Conservation (phyloP, 1,140 invertebrate species). For the Macrobrachium rosenbergii region DNA sequence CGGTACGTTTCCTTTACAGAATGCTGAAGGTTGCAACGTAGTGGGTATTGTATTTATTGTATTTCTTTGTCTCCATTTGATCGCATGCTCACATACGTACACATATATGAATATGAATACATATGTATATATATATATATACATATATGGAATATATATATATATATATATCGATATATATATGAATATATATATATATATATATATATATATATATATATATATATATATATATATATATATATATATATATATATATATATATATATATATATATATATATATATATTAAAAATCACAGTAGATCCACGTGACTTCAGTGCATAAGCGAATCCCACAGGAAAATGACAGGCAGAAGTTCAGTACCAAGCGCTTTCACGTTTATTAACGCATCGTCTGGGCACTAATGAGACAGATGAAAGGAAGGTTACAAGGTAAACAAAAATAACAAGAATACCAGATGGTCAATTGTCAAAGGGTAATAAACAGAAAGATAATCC, state of each 20-base stretch:
- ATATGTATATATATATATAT: slow-evolving; percentile 11
- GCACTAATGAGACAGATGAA: too few species aligned
- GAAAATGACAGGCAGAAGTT: too few species aligned
- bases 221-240: slow-evolving; percentile 14
- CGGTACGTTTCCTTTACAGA: too few species aligned
- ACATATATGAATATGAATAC: background rate
- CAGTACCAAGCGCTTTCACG: too few species aligned
- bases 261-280: background rate
- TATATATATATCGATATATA: slow-evolving; percentile 1
- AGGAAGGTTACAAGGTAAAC: too few species aligned
- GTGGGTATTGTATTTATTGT: background rate
- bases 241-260: background rate
- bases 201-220: slow-evolving; percentile 5
- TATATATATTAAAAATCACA: background rate
- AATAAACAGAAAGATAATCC: too few species aligned
- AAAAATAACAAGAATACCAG: too few species aligned
- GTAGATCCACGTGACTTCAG: too few species aligned
- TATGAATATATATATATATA: slow-evolving; percentile 9
- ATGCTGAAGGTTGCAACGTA: too few species aligned
- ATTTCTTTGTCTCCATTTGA: background rate
- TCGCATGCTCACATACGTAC: background rate
- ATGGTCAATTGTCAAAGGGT: too few species aligned
- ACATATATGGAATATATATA: background rate
- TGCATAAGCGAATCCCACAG: too few species aligned
- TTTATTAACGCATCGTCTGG: too few species aligned